Percentiles rank a stretch among this genome's conserved stretches.
Conservation (phyloP, 2,113 vertebrate species). For the Amblyornis subalaris region DNA sequence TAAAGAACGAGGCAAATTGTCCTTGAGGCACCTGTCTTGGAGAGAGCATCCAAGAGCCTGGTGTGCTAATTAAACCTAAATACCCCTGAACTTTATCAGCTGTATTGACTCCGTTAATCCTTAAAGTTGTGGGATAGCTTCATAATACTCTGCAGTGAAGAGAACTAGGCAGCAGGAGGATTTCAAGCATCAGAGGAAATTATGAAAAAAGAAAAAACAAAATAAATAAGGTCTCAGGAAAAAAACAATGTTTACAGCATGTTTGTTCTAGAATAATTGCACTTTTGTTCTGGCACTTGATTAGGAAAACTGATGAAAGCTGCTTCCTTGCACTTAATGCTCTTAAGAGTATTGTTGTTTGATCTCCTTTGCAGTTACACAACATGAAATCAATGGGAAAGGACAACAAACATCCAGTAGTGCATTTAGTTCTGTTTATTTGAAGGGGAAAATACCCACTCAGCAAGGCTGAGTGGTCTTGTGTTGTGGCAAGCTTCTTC, state of each 20-base stretch:
- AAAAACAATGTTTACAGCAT: not conserved
- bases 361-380: conserved; percentile 41
- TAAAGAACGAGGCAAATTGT: not conserved
- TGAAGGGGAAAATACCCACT: not conserved
- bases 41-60: not conserved
- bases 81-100: not conserved
- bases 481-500: not conserved
- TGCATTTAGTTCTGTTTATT: not conserved
- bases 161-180: not conserved
- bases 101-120: not conserved
- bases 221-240: not conserved
- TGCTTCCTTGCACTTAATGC: conserved; percentile 48
- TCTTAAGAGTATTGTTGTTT: conserved; percentile 39
- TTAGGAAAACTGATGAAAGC: conserved; percentile 12
- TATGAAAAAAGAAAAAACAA: not conserved
- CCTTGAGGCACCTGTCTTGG: not conserved
- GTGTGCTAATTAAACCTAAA: not conserved
- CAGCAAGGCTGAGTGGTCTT: not conserved
- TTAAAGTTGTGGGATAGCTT: not conserved
- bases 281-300: not conserved
- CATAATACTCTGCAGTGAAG: not conserved
- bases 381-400: conserved; percentile 43
- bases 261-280: not conserved
- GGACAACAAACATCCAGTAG: not conserved
- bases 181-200: not conserved